Evolutionary conservation across 2,113 vertebrate genomes (phyloP).

Genomic region (Cricetomys ansorgei): DNA sequence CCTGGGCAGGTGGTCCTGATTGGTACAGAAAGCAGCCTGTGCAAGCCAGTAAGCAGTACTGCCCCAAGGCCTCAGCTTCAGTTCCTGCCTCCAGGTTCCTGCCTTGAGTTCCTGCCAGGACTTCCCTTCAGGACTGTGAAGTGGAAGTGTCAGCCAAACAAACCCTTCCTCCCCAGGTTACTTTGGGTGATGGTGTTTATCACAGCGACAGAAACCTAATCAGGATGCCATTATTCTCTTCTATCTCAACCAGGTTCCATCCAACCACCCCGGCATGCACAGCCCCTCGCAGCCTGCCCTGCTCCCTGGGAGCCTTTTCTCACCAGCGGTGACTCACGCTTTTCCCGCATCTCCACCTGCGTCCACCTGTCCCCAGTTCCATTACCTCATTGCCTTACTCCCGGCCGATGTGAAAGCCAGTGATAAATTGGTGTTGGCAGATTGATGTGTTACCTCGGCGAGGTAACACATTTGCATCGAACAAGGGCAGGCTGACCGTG

Average conservation of each 20-base stretch:
- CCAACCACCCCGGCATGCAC: background rate
- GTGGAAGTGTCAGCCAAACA: background rate
- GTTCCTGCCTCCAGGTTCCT: background rate
- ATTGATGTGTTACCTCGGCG: background rate
- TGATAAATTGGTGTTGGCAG: conserved; percentile 55
- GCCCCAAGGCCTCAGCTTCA: background rate
- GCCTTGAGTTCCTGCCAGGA: background rate
- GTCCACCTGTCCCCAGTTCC: background rate
- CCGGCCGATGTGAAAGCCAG: background rate
- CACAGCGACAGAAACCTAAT: background rate
- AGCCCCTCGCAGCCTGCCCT: fast-evolving
- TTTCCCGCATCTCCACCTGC: background rate
- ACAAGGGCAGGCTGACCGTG: conserved; percentile 52
- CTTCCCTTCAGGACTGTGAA: background rate
- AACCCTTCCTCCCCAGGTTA: background rate
- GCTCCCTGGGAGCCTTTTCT: background rate
- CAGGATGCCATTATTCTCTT: background rate
- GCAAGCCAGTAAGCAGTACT: background rate
- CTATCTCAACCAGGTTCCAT: background rate
- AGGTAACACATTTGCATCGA: conserved; percentile 42
- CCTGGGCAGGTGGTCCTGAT: background rate
- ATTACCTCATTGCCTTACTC: conserved; percentile 31
- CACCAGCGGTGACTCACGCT: background rate
- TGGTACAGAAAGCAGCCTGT: background rate
- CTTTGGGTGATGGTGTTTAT: background rate